phyloP scores from a whole-genome alignment of 2,113 vertebrate species.

The Clarias magur region DNA sequence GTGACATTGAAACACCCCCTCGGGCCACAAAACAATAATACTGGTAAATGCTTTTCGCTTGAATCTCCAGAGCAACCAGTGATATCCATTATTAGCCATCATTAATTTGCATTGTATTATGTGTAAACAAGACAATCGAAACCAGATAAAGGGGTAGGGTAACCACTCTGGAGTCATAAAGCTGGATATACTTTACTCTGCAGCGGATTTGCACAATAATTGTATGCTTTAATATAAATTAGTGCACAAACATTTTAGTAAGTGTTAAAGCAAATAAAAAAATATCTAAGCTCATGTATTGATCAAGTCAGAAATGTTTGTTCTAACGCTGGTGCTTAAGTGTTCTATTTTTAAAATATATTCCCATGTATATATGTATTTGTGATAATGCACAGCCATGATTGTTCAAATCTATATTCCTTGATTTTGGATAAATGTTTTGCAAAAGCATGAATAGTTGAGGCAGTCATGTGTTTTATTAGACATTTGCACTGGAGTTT shows the following conservation, averaged over 20 bases:
- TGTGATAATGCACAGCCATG: too few relatives aligned
- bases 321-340: too few relatives aligned
- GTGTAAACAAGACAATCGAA: not conserved
- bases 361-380: not conserved
- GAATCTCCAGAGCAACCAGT: not conserved
- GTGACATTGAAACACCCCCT: not conserved
- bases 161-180: not conserved
- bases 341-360: too few relatives aligned
- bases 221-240: not conserved
- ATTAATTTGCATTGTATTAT: not conserved
- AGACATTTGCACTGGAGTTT: not conserved
- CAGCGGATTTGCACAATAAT: not conserved
- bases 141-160: not conserved
- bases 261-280: not conserved
- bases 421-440: not conserved
- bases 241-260: not conserved
- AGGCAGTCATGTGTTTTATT: not conserved
- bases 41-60: not conserved
- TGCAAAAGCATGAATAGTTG: not conserved
- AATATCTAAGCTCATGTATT: not conserved
- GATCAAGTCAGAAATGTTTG: not conserved
- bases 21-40: not conserved
- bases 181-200: not conserved
- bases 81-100: not conserved
- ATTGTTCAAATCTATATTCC: too few relatives aligned